Evolutionary conservation across 2,888 invertebrate species (phyloP).

Genomic region (Tortricodes alternella): DNA sequence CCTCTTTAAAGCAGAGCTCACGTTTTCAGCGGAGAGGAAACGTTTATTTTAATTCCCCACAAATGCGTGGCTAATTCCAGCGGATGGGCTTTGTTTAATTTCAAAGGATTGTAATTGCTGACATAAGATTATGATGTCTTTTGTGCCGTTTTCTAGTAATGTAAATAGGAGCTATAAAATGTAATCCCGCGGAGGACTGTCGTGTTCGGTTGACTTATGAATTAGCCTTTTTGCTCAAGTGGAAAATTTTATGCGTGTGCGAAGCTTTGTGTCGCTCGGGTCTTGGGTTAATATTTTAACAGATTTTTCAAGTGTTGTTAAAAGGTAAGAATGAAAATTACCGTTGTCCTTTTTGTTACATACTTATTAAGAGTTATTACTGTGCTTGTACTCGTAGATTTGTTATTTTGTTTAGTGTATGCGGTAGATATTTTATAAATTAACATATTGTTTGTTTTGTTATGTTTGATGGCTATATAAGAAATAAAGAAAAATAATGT

Average conservation of each 20-base stretch:
- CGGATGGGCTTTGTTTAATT: constrained; percentile 68
- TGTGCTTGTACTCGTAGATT: too few relatives aligned
- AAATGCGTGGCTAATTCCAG: constrained; percentile 72
- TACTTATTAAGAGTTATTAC: too few relatives aligned
- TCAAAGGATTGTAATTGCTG: constrained; percentile 57
- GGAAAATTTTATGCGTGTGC: constrained; percentile 12
- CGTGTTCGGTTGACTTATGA: constrained; percentile 10
- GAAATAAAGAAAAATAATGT: too few relatives aligned
- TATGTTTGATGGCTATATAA: too few relatives aligned
- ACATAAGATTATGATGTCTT: constrained; percentile 42
- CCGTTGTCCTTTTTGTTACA: neutral
- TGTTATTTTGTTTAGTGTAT: too few relatives aligned
- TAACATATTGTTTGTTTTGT: too few relatives aligned
- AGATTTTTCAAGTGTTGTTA: neutral
- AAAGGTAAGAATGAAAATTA: neutral
- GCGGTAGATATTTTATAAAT: too few relatives aligned
- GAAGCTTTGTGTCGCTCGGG: neutral
- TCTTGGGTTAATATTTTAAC: neutral
- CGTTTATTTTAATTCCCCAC: constrained; percentile 74
- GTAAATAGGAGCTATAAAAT: constrained; percentile 24
- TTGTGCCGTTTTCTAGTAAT: constrained; percentile 28
- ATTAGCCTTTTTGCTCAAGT: constrained; percentile 17
- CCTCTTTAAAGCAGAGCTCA: constrained; percentile 68
- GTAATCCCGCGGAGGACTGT: constrained; percentile 15
- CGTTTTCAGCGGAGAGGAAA: constrained; percentile 57